Conservation (phyloP, 2,113 vertebrate genomes). For the Mus musculus region GRCm39 chr11:57719501-57720000, state of each 20-base stretch:
- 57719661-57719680: constrained; percentile 88
- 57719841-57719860: constrained; percentile 57
- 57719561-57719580: constrained; percentile 85
- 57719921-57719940: background rate
- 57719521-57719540: constrained; percentile 51
- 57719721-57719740: constrained; percentile 79
- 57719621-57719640: constrained; percentile 84
- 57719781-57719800: background rate
- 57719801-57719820: background rate
- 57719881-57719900: constrained; percentile 42
- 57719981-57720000: constrained; percentile 72
- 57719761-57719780: background rate
- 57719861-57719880: background rate
- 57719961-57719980: constrained; percentile 37
- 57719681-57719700: constrained; percentile 86
- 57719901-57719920: constrained; percentile 68
- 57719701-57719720: constrained; percentile 67
- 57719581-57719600: constrained; percentile 77
- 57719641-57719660: constrained; percentile 72
- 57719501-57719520: background rate
- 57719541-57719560: constrained; percentile 83
- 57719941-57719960: background rate
- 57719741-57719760: background rate
- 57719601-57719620: constrained; percentile 88
- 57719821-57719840: background rate